Conservation (phyloP, 2,888 invertebrate species). For the Zaprionus lineosus region DNA sequence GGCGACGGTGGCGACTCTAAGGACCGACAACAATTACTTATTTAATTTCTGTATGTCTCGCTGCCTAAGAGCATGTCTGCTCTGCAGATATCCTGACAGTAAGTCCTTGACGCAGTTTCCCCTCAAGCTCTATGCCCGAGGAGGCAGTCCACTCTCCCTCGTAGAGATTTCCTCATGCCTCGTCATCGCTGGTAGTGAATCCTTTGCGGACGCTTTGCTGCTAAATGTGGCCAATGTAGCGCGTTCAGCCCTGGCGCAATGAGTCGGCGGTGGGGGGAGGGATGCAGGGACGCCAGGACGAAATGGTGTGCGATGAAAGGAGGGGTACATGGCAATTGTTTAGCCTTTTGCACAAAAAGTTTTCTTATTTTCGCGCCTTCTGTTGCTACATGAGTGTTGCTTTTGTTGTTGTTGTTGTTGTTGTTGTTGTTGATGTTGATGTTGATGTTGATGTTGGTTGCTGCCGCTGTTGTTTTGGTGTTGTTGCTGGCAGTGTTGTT, state of each 20-base stretch:
- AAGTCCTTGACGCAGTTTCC: conserved; percentile 18
- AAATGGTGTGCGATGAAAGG: no score
- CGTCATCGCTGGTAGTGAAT: not conserved
- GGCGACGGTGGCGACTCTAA: conserved; percentile 11
- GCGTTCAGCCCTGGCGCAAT: conserved; percentile 20
- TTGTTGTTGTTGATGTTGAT: conserved; percentile 15
- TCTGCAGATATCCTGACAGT: conserved; percentile 20
- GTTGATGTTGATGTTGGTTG: conserved; percentile 28
- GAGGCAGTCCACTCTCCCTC: not conserved
- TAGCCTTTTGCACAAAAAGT: conserved; percentile 52
- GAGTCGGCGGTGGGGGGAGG: not conserved
- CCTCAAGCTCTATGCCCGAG: not conserved
- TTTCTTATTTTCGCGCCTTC: conserved; percentile 70
- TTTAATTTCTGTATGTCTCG: conserved; percentile 43
- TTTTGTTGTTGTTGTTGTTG: conserved; percentile 5
- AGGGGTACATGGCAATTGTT: conserved; percentile 57
- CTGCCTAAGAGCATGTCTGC: conserved; percentile 13
- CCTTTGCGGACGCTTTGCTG: conserved; percentile 41
- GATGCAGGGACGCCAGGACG: no score
- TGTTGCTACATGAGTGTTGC: conserved; percentile 42
- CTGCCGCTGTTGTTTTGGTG: conserved; percentile 4
- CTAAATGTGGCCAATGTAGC: conserved; percentile 51
- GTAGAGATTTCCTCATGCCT: not conserved
- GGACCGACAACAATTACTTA: conserved; percentile 47
- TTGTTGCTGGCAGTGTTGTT: conserved; percentile 14